phyloP scores from a whole-genome alignment of 2,888 invertebrate species.

The Pseudococcus longispinus region DNA sequence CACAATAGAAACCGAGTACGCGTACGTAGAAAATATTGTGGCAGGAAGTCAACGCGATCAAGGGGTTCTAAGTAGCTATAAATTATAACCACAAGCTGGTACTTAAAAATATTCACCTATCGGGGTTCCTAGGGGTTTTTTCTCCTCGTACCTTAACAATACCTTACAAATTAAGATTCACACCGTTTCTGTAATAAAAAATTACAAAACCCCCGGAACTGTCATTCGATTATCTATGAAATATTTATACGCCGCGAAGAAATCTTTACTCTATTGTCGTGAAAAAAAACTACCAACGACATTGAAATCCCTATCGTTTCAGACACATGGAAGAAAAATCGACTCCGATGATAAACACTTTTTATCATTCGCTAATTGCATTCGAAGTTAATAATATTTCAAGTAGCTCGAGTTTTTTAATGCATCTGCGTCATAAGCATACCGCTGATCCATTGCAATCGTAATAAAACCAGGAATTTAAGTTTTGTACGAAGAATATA shows the following conservation, averaged over 20 bases:
- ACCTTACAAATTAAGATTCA: slow-evolving; percentile 24
- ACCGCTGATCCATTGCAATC: background rate
- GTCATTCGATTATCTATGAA: slow-evolving; percentile 12
- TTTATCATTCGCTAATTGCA: slow-evolving; percentile 24
- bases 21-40: slow-evolving; percentile 52
- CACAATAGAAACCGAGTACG: slow-evolving; percentile 47
- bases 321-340: background rate
- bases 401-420: slow-evolving; percentile 3
- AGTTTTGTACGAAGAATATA: background rate
- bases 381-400: background rate
- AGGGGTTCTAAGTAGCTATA: slow-evolving; percentile 52
- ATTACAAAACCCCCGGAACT: slow-evolving; percentile 9
- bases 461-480: slow-evolving; percentile 25
- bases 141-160: slow-evolving; percentile 19
- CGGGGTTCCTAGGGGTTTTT: background rate
- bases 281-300: background rate
- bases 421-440: slow-evolving; percentile 18
- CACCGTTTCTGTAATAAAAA: slow-evolving; percentile 14
- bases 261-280: background rate
- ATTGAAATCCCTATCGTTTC: background rate
- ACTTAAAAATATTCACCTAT: slow-evolving; percentile 25
- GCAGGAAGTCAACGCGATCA: slow-evolving; percentile 51
- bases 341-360: background rate
- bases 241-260: slow-evolving; percentile 11
- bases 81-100: slow-evolving; percentile 52